Conservation (phyloP, 2,113 vertebrate genomes). For the Thalassoma bifasciatum region DNA sequence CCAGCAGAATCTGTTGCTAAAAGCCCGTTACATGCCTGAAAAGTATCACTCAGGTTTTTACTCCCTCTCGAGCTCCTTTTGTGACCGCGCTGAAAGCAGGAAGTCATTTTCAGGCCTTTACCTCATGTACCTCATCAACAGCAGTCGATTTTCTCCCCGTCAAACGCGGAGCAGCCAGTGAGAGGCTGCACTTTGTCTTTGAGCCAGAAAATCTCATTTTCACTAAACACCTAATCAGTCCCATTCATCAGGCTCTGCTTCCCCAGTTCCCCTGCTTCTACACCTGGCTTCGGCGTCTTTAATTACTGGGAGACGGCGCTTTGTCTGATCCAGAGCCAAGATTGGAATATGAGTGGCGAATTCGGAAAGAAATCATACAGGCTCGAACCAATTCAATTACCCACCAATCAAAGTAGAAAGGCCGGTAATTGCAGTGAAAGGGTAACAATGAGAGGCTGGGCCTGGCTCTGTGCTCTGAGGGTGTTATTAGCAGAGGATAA, state of each 20-base stretch:
- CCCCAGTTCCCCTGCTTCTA: slow-evolving; percentile 68
- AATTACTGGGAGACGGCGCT: slow-evolving; percentile 81
- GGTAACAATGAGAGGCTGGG: slow-evolving; percentile 70
- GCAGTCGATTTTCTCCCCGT: slow-evolving; percentile 76
- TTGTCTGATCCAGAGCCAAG: slow-evolving; percentile 82
- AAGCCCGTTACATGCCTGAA: slow-evolving; percentile 48
- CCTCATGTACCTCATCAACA: slow-evolving; percentile 81
- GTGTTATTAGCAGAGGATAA: slow-evolving; percentile 72
- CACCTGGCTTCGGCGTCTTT: slow-evolving; percentile 84
- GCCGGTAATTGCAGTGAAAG: slow-evolving; percentile 84
- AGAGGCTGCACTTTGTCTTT: slow-evolving; percentile 80
- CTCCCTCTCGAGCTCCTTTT: slow-evolving; percentile 61
- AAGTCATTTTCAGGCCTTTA: slow-evolving; percentile 75
- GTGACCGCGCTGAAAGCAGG: slow-evolving; percentile 67
- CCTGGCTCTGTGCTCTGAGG: slow-evolving; percentile 46
- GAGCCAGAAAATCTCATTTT: slow-evolving; percentile 81
- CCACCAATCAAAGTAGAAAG: slow-evolving; percentile 86
- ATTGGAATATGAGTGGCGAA: slow-evolving; percentile 82
- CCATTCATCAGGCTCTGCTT: slow-evolving; percentile 83
- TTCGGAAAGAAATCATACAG: slow-evolving; percentile 81
- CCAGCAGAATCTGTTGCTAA: slow-evolving; percentile 23
- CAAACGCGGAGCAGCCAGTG: slow-evolving; percentile 67
- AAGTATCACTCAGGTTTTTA: slow-evolving; percentile 33
- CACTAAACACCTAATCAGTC: slow-evolving; percentile 86
- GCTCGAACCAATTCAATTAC: slow-evolving; percentile 87